Base-by-base conservation (phyloP, 2,797 vertebrate genomes). In the Furcifer pardalis region DNA sequence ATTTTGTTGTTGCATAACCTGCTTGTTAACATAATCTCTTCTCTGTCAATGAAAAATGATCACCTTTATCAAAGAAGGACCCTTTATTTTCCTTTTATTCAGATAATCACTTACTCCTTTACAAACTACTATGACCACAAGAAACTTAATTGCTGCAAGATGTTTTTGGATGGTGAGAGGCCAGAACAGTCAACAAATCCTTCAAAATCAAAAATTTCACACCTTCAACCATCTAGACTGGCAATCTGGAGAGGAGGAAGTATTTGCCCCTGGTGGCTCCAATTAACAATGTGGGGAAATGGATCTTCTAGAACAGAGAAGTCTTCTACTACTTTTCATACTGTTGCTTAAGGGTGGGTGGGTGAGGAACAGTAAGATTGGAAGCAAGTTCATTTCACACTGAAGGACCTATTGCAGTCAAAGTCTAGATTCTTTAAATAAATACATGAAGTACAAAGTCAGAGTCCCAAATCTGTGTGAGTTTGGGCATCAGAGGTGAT, bases 21-120 rank as follows among this genome's bases (percentile, higher is more conserved):
- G 72, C 86, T 91, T 83, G 87, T 91, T 92, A 91, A 86, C 77
- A 85, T 71, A 89, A 60, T 88, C 92, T 81, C 77, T 88, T 92
- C 90, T 84, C 30, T 83, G 49, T n/a, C 0, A 0, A 69, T 37
- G 15, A 85, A 91, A 66, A 69, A 88, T 82, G 3, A 19, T 46
- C 86, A 88, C 82, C 79, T 79, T n/a, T 76, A 79, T 83, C 79
- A 90, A 91, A 91, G 91, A 21, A 86, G 89, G 84, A 46, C 86
- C 30, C 78, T 85, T 89, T 88, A 10, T 27, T 23, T 52, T 44
- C 12, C 27, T 88, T 69, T 56, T 84, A 49, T 40, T 59, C 44
- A 66, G 59, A 44, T 23, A 78, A 62, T 35, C 52, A 46, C 13
- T 35, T 19, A 83, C 4, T 69, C 12, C 85, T 85, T 79, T 81